These are phyloP conservation scores for Xestia rhomboidea DNA, from an alignment of 2,888 invertebrate species.

Conservation along the genomic window DNA sequence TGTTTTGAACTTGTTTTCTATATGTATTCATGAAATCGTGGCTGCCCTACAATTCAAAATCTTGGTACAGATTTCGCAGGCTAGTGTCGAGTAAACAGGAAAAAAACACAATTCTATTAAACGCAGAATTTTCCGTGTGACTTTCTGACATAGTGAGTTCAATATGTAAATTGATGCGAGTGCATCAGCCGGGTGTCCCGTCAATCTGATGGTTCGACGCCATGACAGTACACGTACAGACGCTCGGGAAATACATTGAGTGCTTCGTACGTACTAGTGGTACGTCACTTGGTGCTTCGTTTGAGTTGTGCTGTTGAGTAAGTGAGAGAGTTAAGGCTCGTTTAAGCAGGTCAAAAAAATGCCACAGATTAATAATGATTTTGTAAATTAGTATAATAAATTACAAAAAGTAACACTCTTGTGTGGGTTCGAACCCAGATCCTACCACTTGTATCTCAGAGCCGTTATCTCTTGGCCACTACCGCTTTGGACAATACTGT, in stretches of 20 bases:
- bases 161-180: slow-evolving; percentile 62
- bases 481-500: background rate
- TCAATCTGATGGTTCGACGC: slow-evolving; percentile 60
- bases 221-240: slow-evolving; percentile 50
- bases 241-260: slow-evolving; percentile 60
- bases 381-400: background rate
- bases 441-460: background rate
- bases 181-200: slow-evolving; percentile 56
- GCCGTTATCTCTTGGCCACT: background rate
- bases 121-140: slow-evolving; percentile 22
- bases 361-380: background rate
- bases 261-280: slow-evolving; percentile 38
- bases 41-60: background rate
- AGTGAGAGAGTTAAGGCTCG: no score
- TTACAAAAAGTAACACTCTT: background rate
- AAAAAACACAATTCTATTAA: slow-evolving; percentile 8
- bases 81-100: background rate
- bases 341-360: background rate
- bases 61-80: background rate
- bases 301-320: slow-evolving; percentile 4
- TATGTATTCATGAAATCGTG: background rate
- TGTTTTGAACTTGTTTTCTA: background rate
- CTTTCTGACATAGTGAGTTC: slow-evolving; percentile 37
- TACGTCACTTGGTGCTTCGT: slow-evolving; percentile 46
- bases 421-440: background rate